Percentiles rank a stretch among this genome's conserved stretches.
Conservation (phyloP, 2,113 vertebrate species). For the Channa maculata region DNA sequence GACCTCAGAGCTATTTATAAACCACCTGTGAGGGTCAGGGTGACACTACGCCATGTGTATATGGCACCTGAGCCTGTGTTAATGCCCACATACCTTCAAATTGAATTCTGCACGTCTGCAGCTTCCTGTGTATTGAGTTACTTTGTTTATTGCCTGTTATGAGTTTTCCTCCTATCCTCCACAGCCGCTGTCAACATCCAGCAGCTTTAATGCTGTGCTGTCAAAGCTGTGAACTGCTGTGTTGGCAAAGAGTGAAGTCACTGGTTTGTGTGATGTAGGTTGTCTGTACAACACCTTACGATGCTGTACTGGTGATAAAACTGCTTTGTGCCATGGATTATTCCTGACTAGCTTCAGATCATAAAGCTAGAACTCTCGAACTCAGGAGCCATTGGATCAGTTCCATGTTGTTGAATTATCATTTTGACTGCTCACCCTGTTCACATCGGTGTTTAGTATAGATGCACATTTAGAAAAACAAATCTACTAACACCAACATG, state of each 20-base stretch:
- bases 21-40: background rate
- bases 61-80: conserved; percentile 10
- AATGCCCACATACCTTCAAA: conserved; percentile 36
- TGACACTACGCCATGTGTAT: background rate
- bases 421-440: too few relatives aligned
- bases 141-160: conserved; percentile 49
- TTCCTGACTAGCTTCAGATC: background rate
- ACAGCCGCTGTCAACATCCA: conserved; percentile 29
- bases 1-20: conserved; percentile 20
- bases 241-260: background rate
- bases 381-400: too few relatives aligned
- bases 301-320: background rate
- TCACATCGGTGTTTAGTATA: too few relatives aligned
- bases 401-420: too few relatives aligned
- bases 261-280: background rate
- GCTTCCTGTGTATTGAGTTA: conserved; percentile 51
- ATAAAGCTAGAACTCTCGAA: background rate
- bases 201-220: conserved; percentile 24
- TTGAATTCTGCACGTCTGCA: conserved; percentile 49
- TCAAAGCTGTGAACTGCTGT: conserved; percentile 21
- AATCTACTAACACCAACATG: too few relatives aligned
- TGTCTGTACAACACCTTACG: background rate
- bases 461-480: too few relatives aligned
- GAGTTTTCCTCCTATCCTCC: conserved; percentile 30
- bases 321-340: background rate